Evolutionary conservation across 1,140 invertebrate species (phyloP).

Genomic region (Hermetia illucens): DNA sequence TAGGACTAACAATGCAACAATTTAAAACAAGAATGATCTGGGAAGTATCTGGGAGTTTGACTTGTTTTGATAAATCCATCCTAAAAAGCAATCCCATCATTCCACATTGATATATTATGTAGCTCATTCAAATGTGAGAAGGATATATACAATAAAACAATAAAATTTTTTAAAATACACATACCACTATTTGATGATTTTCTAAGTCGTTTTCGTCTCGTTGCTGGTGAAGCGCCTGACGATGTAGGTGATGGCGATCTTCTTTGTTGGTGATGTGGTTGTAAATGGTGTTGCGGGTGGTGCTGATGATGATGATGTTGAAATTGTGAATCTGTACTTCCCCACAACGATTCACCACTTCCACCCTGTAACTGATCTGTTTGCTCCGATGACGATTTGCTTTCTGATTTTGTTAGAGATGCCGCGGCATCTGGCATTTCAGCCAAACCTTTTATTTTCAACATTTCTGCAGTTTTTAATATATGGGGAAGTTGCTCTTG

Average conservation of each 20-base stretch:
- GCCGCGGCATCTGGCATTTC: slow-evolving; percentile 61
- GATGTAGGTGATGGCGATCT: slow-evolving; percentile 25
- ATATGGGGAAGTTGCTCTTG: slow-evolving; percentile 75
- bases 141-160: too few species aligned
- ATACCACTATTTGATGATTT: slow-evolving; percentile 45
- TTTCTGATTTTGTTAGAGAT: slow-evolving; percentile 48
- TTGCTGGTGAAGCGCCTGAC: slow-evolving; percentile 26
- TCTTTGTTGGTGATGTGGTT: slow-evolving; percentile 25
- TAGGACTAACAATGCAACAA: too few species aligned
- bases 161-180: slow-evolving; percentile 11
- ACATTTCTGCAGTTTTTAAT: slow-evolving; percentile 71
- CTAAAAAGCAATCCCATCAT: too few species aligned
- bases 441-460: slow-evolving; percentile 75
- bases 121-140: too few species aligned
- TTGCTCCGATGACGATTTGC: slow-evolving; percentile 32
- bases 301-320: slow-evolving; percentile 21
- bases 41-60: too few species aligned
- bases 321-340: slow-evolving; percentile 26
- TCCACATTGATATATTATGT: too few species aligned
- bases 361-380: slow-evolving; percentile 17
- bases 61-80: too few species aligned
- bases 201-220: slow-evolving; percentile 45
- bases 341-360: slow-evolving; percentile 26
- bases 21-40: too few species aligned
- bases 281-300: slow-evolving; percentile 15